phyloP scores from a whole-genome alignment of 2,797 vertebrate species.

The Sandelia bainsii region DNA sequence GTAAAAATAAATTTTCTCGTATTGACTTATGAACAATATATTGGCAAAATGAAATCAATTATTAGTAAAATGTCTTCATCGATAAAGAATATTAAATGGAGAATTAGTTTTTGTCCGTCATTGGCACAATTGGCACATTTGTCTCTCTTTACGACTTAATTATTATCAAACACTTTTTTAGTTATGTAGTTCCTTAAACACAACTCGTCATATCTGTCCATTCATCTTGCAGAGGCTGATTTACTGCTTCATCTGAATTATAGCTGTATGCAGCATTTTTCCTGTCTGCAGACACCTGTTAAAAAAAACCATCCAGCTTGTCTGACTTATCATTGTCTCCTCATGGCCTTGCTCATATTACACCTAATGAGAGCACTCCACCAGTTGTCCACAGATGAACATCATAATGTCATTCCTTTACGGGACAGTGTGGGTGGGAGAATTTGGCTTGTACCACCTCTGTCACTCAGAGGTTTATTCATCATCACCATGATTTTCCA shows the following conservation, averaged over 20 bases:
- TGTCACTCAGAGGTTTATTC: constrained; percentile 60
- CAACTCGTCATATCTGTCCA: neutral
- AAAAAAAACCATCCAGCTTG: constrained; percentile 2
- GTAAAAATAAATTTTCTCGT: neutral
- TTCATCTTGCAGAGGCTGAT: constrained; percentile 5
- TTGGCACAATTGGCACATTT: neutral
- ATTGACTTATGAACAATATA: neutral
- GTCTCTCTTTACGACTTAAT: neutral
- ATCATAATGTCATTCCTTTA: constrained; percentile 38
- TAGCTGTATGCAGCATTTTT: constrained; percentile 25
- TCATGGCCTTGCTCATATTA: constrained; percentile 6
- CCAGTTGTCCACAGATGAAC: constrained; percentile 45
- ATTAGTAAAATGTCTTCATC: neutral
- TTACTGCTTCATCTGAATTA: constrained; percentile 17
- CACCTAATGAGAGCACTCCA: constrained; percentile 50
- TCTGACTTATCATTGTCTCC: constrained; percentile 27
- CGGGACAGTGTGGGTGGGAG: constrained; percentile 23
- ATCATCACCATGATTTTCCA: constrained; percentile 41
- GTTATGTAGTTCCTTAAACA: constrained; percentile 9
- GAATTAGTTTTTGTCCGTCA: neutral
- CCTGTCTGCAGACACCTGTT: constrained; percentile 18
- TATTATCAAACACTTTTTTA: neutral
- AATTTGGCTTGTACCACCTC: constrained; percentile 36
- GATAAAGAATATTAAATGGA: neutral
- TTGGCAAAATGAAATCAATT: neutral